A percentile compares a stretch with the other conserved stretches of the same genome.
Evolutionary conservation across 2,888 invertebrate genomes (phyloP).

Genomic region (Standfussiana lucernea): DNA sequence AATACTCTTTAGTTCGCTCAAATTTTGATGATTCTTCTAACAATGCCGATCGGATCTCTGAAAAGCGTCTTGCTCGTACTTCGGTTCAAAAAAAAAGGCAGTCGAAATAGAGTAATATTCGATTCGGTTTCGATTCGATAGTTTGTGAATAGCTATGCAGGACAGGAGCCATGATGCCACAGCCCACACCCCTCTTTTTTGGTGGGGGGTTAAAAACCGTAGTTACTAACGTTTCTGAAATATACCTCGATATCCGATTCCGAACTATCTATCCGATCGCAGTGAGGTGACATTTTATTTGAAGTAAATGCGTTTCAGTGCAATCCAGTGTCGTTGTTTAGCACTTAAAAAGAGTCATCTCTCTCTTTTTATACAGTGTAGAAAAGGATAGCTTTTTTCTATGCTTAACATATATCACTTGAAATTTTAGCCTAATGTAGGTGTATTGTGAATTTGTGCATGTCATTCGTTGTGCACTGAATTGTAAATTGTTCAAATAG

Average conservation of each 20-base stretch:
- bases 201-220: slow-evolving; percentile 10
- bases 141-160: no score
- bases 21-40: no score
- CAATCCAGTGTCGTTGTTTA: background rate
- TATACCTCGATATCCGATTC: background rate
- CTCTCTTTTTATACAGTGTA: background rate
- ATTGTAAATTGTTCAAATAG: slow-evolving; percentile 33
- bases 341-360: background rate
- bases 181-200: no score
- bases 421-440: background rate
- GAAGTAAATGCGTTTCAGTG: background rate
- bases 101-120: no score
- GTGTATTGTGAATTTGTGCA: slow-evolving; percentile 73
- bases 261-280: slow-evolving; percentile 14
- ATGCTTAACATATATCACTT: background rate
- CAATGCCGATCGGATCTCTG: no score
- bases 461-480: slow-evolving; percentile 74
- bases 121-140: no score
- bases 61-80: no score
- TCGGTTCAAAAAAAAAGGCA: no score
- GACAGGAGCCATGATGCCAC: no score
- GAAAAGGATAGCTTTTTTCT: slow-evolving; percentile 21
- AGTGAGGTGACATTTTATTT: slow-evolving; percentile 42
- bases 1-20: no score
- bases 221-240: background rate